These are phyloP conservation scores for Drosophila ohnishii DNA, from an alignment of 1,140 invertebrate species.

Conservation along the genomic window DNA sequence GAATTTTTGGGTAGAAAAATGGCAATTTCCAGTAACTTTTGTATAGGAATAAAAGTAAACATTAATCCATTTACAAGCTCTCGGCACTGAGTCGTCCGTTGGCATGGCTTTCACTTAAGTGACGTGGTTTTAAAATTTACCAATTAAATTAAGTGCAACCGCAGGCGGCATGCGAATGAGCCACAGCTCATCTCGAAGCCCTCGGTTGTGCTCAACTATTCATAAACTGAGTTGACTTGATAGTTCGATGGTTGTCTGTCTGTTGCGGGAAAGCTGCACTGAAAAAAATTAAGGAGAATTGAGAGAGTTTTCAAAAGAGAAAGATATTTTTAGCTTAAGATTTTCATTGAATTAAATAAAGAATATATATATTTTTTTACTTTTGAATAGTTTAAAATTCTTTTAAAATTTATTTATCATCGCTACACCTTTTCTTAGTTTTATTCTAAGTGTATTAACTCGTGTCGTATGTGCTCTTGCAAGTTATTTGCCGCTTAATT, in stretches of 20 bases:
- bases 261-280: constrained; percentile 14
- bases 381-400: background rate
- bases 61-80: constrained; percentile 77
- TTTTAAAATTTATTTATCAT: too few relatives aligned
- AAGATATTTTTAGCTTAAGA: too few relatives aligned
- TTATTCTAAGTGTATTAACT: constrained; percentile 28
- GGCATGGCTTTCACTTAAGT: constrained; percentile 58
- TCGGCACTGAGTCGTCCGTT: constrained; percentile 14
- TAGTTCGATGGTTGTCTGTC: constrained; percentile 55
- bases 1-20: constrained; percentile 73
- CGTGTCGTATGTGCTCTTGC: constrained; percentile 68
- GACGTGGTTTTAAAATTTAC: constrained; percentile 81
- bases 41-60: constrained; percentile 71
- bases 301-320: too few relatives aligned
- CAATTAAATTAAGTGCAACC: constrained; percentile 83
- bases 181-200: constrained; percentile 27
- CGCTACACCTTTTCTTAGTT: rapidly evolving
- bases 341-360: too few relatives aligned
- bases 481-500: constrained; percentile 80
- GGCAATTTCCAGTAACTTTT: constrained; percentile 74
- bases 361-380: background rate
- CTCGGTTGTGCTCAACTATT: constrained; percentile 68
- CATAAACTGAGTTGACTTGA: constrained; percentile 64
- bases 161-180: constrained; percentile 79
- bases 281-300: too few relatives aligned